Evolutionary conservation across 2,113 vertebrate species (phyloP).

Genomic region (Phyllostomus discolor): DNA sequence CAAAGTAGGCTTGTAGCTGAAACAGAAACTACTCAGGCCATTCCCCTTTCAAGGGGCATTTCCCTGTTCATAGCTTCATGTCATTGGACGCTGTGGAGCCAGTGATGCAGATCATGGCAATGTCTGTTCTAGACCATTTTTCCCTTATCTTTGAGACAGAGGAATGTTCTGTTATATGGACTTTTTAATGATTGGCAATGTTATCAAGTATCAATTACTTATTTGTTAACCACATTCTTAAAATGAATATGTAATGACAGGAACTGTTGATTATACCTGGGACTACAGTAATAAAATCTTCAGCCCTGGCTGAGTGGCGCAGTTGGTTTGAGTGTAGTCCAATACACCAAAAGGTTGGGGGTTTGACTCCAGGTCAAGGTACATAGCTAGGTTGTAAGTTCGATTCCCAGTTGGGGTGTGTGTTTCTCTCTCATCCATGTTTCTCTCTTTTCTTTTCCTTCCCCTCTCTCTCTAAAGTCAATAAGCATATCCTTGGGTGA

Average conservation of each 20-base stretch:
- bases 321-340: too few species aligned
- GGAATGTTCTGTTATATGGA: constrained; percentile 17
- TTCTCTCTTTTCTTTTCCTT: too few species aligned
- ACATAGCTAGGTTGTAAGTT: too few species aligned
- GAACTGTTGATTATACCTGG: constrained; percentile 3
- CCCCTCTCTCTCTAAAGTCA: too few species aligned
- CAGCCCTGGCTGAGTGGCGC: too few species aligned
- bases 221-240: not conserved
- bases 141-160: not conserved
- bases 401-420: too few species aligned
- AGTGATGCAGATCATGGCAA: not conserved
- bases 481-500: too few species aligned
- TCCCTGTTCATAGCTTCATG: not conserved
- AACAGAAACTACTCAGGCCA: not conserved
- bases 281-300: not conserved
- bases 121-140: not conserved
- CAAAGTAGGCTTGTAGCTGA: not conserved
- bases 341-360: too few species aligned
- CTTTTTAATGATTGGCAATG: not conserved
- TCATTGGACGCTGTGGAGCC: not conserved
- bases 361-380: too few species aligned
- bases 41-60: not conserved
- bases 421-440: too few species aligned
- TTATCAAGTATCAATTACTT: constrained; percentile 41
- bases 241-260: constrained; percentile 73